Percentiles rank a stretch among this genome's conserved stretches.
These are phyloP conservation scores for Tipula lateralis DNA, from an alignment of 2,888 invertebrate species.

Conservation along the genomic window DNA sequence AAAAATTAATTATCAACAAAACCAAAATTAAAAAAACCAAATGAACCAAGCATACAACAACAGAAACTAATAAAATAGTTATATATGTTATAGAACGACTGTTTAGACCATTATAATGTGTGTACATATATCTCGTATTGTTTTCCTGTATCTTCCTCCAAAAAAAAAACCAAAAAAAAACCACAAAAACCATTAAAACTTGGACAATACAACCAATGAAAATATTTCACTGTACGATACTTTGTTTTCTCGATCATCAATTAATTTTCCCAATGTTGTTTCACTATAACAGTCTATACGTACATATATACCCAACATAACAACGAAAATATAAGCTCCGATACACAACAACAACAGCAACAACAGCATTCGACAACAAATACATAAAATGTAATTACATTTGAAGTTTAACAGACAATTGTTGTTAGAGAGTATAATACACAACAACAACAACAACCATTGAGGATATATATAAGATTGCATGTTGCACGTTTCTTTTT, in stretches of 20 bases:
- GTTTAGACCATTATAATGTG: not conserved
- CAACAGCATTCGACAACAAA: not conserved
- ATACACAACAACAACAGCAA: not conserved
- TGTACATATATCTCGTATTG: not conserved
- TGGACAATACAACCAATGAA: conserved; percentile 4
- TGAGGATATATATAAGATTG: not conserved
- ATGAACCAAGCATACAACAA: not conserved
- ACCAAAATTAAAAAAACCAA: conserved; percentile 24
- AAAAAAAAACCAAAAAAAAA: too few relatives aligned
- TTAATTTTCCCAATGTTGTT: conserved; percentile 24
- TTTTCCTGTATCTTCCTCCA: not conserved
- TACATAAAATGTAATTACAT: conserved; percentile 19
- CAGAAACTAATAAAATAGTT: not conserved
- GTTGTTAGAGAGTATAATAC: not conserved
- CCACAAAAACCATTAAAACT: conserved; percentile 19
- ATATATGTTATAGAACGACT: not conserved
- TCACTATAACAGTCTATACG: not conserved
- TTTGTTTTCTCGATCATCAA: not conserved
- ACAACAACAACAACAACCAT: not conserved
- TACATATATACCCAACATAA: not conserved
- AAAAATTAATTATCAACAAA: conserved; percentile 11
- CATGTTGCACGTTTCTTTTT: conserved; percentile 24
- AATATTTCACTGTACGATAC: not conserved
- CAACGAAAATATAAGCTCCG: not conserved
- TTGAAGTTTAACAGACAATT: conserved; percentile 24